Conservation (phyloP, 1,140 invertebrate genomes). For the Brachionus paranguensis region DNA sequence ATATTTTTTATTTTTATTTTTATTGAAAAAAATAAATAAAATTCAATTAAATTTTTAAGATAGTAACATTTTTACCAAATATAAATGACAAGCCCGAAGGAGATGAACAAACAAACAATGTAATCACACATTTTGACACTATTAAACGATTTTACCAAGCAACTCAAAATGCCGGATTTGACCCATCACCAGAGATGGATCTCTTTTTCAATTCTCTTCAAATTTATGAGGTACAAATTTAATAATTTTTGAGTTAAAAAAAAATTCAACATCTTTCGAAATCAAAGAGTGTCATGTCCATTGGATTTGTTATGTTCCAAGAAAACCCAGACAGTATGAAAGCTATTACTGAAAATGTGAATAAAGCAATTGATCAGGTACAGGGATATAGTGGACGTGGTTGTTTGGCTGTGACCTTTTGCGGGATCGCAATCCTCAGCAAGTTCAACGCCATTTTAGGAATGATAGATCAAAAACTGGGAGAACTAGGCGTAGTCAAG, state of each 20-base stretch:
- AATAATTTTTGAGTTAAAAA: neutral
- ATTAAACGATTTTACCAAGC: conserved; percentile 27
- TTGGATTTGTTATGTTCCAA: conserved; percentile 12
- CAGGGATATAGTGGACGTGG: neutral
- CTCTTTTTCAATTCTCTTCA: conserved; percentile 39
- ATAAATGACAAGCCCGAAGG: neutral
- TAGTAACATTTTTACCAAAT: conserved; percentile 31
- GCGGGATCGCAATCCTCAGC: conserved; percentile 4
- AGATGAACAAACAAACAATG: neutral
- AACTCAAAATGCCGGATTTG: conserved; percentile 11
- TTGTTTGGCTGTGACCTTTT: neutral
- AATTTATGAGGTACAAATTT: conserved; percentile 7
- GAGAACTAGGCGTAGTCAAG: conserved; percentile 18
- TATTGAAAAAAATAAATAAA: neutral
- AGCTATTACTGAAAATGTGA: neutral
- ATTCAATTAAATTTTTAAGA: neutral
- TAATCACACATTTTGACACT: conserved; percentile 32
- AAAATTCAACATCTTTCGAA: no score
- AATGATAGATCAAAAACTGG: conserved; percentile 12
- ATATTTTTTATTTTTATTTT: neutral
- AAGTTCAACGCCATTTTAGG: conserved; percentile 23
- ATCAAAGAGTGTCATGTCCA: conserved; percentile 16
- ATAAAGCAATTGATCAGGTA: conserved; percentile 12
- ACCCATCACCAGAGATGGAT: conserved; percentile 16
- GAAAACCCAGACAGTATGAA: conserved; percentile 33